Base-by-base conservation (phyloP, 2,113 vertebrate genomes). In the Triplophysa tibetana region DNA sequence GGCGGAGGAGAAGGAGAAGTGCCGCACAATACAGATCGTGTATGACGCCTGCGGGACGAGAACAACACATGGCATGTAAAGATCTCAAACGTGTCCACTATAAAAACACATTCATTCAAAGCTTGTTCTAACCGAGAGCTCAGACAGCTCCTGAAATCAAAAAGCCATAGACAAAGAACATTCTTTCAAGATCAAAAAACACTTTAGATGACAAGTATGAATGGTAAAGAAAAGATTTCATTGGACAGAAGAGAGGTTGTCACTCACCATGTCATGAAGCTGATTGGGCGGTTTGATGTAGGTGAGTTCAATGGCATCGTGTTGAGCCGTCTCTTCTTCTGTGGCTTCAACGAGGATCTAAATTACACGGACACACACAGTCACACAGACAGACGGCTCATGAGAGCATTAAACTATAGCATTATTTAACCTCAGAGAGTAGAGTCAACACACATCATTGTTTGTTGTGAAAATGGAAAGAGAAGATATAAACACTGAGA, bases 341-440 rank as follows among this genome's bases (percentile, higher is more conserved):
- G 97, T 99, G 81, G 96, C 95, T 88, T 99, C 98, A 81, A 98
- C 97, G 17, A 99, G 89, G 86, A 97, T 95, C 98, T 99, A 73
- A 48, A 67, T 6, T 60, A 72, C 74, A 76, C 63, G 81, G 4
- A 0, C 9, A 58, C 7, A 50, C 21, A 68, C 23, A 66, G 23
- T 19, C 24, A 63, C 41, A 61, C 21, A 78, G n/a, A n/a, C n/a
- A n/a, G n/a, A n/a, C n/a, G n/a, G n/a, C n/a, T n/a, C n/a, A n/a
- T n/a, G n/a, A n/a, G n/a, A n/a, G n/a, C n/a, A n/a, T n/a, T n/a
- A n/a, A n/a, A n/a, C n/a, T n/a, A n/a, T n/a, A n/a, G n/a, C n/a
- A n/a, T n/a, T n/a, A n/a, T n/a, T n/a, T n/a, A n/a, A n/a, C n/a
- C n/a, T n/a, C n/a, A n/a, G n/a, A n/a, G n/a, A n/a, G n/a, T n/a